Conservation (phyloP, 2,888 invertebrate species). For the Lumbricus terrestris region DNA sequence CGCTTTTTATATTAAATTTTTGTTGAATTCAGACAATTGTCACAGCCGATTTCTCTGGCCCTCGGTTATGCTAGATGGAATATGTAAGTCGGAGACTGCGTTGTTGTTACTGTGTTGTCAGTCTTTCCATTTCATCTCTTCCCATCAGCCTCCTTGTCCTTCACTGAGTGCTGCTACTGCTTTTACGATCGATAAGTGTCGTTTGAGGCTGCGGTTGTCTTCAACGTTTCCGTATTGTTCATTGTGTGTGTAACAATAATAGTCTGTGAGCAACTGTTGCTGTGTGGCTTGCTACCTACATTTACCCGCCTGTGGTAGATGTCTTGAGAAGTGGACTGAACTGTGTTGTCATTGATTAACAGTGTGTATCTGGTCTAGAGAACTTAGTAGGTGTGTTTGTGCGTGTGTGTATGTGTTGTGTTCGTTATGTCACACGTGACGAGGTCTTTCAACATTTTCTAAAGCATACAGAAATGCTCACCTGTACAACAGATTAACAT, state of each 20-base stretch:
- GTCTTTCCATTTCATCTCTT: conserved; percentile 15
- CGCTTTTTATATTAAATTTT: neutral
- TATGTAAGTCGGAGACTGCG: conserved; percentile 10
- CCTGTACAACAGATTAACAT: neutral
- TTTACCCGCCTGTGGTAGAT: neutral
- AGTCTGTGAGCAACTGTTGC: neutral
- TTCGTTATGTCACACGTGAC: neutral
- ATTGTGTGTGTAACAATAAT: neutral
- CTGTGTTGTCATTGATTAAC: conserved; percentile 3
- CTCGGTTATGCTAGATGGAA: conserved; percentile 15
- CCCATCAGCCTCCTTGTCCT: neutral
- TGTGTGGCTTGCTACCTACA: neutral
- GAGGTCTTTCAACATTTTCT: neutral
- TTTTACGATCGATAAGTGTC: neutral
- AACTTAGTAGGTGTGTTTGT: neutral
- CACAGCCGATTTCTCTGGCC: conserved; percentile 7
- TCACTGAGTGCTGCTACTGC: conserved; percentile 16
- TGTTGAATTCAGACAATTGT: conserved; percentile 17
- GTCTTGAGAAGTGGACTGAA: conserved; percentile 3
- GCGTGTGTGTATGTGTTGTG: neutral
- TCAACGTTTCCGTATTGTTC: neutral
- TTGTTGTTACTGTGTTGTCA: conserved; percentile 17
- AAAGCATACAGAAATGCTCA: conserved; percentile 10
- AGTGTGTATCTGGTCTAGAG: conserved; percentile 3
- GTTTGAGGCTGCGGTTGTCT: neutral